phyloP scores from a whole-genome alignment of 1,140 invertebrate species.

The Lysiphlebus fabarum region DNA sequence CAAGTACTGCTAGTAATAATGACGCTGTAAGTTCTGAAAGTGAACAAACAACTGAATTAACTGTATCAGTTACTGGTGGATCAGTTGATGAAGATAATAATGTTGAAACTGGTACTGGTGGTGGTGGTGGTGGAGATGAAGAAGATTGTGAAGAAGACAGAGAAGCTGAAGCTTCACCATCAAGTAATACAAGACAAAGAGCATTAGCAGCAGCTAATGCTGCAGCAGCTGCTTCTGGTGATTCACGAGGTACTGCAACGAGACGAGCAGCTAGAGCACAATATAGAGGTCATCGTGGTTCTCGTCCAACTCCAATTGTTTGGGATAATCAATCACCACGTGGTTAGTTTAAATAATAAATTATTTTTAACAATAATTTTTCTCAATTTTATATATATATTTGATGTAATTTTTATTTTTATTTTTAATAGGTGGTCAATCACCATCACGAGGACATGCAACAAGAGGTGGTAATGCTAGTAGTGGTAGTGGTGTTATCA shows the following conservation, averaged over 20 bases:
- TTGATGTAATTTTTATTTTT: constrained; percentile 6
- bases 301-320: constrained; percentile 51
- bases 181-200: constrained; percentile 47
- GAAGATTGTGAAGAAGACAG: constrained; percentile 60
- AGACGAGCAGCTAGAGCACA: constrained; percentile 34
- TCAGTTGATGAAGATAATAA: constrained; percentile 40
- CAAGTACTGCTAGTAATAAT: constrained; percentile 37
- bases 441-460: constrained; percentile 30
- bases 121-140: constrained; percentile 63
- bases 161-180: constrained; percentile 60
- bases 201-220: constrained; percentile 29
- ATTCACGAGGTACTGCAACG: constrained; percentile 21
- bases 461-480: constrained; percentile 32
- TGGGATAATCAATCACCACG: constrained; percentile 40
- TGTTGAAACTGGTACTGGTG: constrained; percentile 41
- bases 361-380: neutral
- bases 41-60: constrained; percentile 59
- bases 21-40: constrained; percentile 60
- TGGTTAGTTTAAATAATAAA: constrained; percentile 27
- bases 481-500: constrained; percentile 31
- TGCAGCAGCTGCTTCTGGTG: constrained; percentile 24
- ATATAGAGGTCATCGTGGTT: constrained; percentile 34
- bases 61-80: constrained; percentile 39
- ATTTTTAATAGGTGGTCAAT: constrained; percentile 30
- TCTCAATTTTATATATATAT: neutral